Percentiles rank a stretch among this genome's conserved stretches.
phyloP scores from a whole-genome alignment of 2,888 invertebrate genomes.

The Eilema griseolum region DNA sequence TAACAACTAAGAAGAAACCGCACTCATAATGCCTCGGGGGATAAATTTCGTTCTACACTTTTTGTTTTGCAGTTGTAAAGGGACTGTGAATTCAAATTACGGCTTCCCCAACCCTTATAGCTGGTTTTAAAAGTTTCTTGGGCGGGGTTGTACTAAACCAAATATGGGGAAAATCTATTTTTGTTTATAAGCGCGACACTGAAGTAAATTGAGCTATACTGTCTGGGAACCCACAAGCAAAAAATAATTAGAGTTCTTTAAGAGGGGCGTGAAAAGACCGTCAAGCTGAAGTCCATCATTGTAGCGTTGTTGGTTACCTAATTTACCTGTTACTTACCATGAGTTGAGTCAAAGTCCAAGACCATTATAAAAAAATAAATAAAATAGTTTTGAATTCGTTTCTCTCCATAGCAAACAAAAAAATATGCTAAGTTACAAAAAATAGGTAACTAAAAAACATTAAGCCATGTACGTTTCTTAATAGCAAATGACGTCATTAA shows the following conservation, averaged over 20 bases:
- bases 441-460: neutral
- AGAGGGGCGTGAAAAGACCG: too few species aligned
- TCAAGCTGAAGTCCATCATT: too few species aligned
- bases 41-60: slow-evolving; percentile 3
- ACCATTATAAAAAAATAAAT: too few species aligned
- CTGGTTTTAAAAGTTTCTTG: neutral
- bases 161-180: neutral
- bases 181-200: neutral
- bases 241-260: too few species aligned
- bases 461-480: neutral
- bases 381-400: too few species aligned
- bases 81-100: neutral
- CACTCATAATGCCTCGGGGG: neutral
- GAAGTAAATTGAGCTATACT: neutral
- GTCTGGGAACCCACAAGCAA: too few species aligned
- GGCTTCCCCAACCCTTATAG: neutral
- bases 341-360: too few species aligned
- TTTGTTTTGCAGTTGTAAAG: slow-evolving; percentile 7
- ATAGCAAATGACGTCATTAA: neutral
- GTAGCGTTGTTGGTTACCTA: too few species aligned
- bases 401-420: too few species aligned
- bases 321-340: too few species aligned
- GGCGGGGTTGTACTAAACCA: neutral
- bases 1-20: slow-evolving; percentile 7
- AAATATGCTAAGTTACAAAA: neutral